phyloP scores from a whole-genome alignment of 2,113 vertebrate genomes.

The Morone saxatilis region DNA sequence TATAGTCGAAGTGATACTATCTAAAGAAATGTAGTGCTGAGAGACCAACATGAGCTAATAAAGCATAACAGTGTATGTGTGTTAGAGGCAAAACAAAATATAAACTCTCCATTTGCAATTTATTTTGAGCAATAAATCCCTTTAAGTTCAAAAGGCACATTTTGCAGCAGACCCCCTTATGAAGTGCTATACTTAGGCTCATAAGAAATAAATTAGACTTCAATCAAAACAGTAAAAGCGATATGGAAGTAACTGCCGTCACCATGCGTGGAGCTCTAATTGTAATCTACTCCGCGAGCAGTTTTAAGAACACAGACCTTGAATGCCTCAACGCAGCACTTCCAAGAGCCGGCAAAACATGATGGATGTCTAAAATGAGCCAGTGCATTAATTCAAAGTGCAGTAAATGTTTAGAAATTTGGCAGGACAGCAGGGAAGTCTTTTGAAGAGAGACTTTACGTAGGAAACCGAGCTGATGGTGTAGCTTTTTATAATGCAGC shows the following conservation, averaged over 20 bases:
- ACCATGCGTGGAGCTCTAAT: conserved; percentile 39
- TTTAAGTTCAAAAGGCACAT: conserved; percentile 16
- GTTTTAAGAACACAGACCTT: conserved; percentile 39
- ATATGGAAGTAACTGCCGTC: conserved; percentile 36
- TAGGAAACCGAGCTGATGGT: conserved; percentile 36
- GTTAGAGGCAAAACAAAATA: not conserved
- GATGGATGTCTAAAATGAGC: conserved; percentile 52
- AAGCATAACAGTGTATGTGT: not conserved
- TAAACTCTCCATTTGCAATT: conserved; percentile 12
- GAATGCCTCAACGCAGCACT: conserved; percentile 38
- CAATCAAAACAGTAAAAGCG: conserved; percentile 50
- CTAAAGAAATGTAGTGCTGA: not conserved
- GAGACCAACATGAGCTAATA: not conserved
- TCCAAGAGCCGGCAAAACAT: conserved; percentile 26
- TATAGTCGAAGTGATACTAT: not conserved
- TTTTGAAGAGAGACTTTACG: conserved; percentile 45
- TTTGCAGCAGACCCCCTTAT: conserved; percentile 10
- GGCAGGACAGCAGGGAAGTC: conserved; percentile 20
- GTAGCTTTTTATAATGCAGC: conserved; percentile 44
- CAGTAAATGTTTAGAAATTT: conserved; percentile 50
- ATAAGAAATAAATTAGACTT: conserved; percentile 57
- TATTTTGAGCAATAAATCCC: not conserved
- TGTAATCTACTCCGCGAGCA: conserved; percentile 23
- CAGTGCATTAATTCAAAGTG: conserved; percentile 32
- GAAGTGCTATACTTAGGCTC: conserved; percentile 18